These are phyloP conservation scores for Acanthis flammea DNA, from an alignment of 2,797 vertebrate genomes.

Conservation along the genomic window DNA sequence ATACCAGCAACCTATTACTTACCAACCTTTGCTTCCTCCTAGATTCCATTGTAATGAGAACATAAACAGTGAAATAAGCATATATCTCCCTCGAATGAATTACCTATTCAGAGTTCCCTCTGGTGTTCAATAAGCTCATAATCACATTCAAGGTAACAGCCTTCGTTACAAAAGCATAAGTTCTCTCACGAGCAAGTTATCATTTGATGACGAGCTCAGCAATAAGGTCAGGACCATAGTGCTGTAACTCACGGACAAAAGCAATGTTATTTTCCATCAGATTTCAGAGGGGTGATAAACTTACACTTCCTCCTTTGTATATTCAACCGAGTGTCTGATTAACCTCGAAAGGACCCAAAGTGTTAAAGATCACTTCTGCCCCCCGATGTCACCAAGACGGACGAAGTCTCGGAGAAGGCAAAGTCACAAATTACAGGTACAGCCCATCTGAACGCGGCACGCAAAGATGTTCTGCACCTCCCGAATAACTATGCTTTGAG, in stretches of 20 bases:
- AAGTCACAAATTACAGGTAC: neutral
- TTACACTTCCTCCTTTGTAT: neutral
- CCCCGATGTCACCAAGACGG: neutral
- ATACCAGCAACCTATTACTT: neutral
- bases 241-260: neutral
- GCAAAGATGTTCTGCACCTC: neutral
- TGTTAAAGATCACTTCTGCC: neutral
- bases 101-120: constrained; percentile 65
- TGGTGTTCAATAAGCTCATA: constrained; percentile 49
- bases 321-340: neutral
- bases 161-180: neutral
- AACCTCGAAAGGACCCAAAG: neutral
- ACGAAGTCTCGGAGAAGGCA: neutral
- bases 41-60: constrained; percentile 59
- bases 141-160: constrained; percentile 16
- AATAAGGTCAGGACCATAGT: fast-evolving
- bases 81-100: neutral
- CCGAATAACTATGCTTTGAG: neutral
- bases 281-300: neutral
- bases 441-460: neutral
- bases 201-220: fast-evolving
- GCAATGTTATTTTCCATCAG: neutral
- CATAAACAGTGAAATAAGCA: constrained; percentile 33
- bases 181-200: neutral
- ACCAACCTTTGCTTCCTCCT: constrained; percentile 13